Conservation (phyloP, 2,888 invertebrate genomes). For the Adineta ricciae region DNA sequence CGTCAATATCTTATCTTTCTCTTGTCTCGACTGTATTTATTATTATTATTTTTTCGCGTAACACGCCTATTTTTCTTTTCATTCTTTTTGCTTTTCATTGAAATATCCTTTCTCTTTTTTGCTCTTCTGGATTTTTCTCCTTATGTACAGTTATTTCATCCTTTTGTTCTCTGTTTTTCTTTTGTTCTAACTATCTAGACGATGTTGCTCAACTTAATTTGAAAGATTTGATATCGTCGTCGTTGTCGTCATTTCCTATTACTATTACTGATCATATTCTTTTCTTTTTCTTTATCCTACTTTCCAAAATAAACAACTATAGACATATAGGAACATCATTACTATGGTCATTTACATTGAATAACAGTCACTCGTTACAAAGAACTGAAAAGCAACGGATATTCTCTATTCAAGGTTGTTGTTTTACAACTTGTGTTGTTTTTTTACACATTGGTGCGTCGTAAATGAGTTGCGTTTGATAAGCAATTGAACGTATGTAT, state of each 20-base stretch:
- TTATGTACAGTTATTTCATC: background rate
- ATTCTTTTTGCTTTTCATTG: background rate
- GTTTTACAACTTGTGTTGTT: too few relatives aligned
- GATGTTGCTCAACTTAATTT: background rate
- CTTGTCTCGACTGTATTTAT: background rate
- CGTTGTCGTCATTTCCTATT: conserved; percentile 7
- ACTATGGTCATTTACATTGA: background rate
- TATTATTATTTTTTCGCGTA: background rate
- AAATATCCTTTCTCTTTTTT: background rate
- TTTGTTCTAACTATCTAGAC: background rate
- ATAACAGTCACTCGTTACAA: too few relatives aligned
- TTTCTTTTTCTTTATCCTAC: background rate
- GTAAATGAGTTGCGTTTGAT: too few relatives aligned
- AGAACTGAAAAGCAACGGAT: too few relatives aligned
- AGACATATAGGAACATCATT: background rate
- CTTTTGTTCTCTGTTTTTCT: background rate
- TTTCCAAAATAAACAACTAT: conserved; percentile 4
- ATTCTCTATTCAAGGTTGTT: too few relatives aligned
- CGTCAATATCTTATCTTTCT: background rate
- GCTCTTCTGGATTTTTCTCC: background rate
- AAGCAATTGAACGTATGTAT: background rate
- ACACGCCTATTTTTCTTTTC: background rate
- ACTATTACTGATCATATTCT: background rate
- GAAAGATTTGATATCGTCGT: background rate
- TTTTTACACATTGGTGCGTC: too few relatives aligned